Evolutionary conservation across 2,113 vertebrate genomes (phyloP).

Genomic region (Turdus rufiventris): DNA sequence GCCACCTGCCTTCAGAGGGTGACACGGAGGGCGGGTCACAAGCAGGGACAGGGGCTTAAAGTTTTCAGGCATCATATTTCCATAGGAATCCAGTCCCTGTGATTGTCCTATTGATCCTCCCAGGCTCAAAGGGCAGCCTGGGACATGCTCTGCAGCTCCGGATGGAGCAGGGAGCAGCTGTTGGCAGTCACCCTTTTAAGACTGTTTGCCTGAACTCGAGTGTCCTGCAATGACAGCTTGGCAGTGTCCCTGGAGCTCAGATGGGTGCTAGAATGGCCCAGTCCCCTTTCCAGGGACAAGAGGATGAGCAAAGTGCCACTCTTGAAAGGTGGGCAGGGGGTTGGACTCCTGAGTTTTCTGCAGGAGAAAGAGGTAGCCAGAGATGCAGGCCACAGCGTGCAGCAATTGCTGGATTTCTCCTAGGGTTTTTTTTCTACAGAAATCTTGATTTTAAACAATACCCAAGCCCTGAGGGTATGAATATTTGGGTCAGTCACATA

Average conservation of each 20-base stretch:
- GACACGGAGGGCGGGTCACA: accelerated
- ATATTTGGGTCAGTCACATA: slow-evolving; percentile 23
- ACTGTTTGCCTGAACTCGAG: not conserved
- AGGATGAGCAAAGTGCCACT: not conserved
- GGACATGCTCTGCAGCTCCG: not conserved
- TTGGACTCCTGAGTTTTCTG: not conserved
- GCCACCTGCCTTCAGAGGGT: accelerated
- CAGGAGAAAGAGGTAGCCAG: not conserved
- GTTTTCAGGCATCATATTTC: not conserved
- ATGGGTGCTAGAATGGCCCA: accelerated
- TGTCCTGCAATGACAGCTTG: not conserved
- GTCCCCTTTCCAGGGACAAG: not conserved
- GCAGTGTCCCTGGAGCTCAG: not conserved
- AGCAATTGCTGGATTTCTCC: not conserved
- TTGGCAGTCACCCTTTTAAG: not conserved
- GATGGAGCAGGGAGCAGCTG: slow-evolving; percentile 8
- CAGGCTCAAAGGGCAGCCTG: not conserved
- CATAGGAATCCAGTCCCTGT: not conserved
- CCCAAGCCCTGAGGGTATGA: not conserved
- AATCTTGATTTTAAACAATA: not conserved
- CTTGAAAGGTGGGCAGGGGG: not conserved
- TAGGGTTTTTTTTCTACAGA: not conserved
- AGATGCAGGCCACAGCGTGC: not conserved
- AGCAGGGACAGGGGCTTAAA: not conserved
- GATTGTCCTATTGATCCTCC: not conserved